Percentiles rank a stretch among this genome's conserved stretches.
These are phyloP conservation scores for Plebejus melissa DNA, from an alignment of 2,888 invertebrate species.

Conservation along the genomic window DNA sequence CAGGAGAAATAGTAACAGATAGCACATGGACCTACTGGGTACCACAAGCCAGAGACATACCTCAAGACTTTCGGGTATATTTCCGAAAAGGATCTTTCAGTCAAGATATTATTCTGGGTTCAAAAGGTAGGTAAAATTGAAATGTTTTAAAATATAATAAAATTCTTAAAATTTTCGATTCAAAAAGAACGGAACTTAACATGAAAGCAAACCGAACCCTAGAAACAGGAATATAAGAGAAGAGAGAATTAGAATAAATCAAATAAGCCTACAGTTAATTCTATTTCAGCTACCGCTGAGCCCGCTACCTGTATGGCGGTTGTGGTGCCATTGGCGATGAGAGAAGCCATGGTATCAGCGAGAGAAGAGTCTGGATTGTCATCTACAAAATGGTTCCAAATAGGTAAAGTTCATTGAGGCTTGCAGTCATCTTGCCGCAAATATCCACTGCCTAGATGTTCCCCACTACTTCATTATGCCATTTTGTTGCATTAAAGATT, in stretches of 20 bases:
- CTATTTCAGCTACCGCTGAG: slow-evolving; percentile 65
- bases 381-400: slow-evolving; percentile 72
- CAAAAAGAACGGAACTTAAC: too few species aligned
- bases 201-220: too few species aligned
- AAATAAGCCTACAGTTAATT: not conserved
- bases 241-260: too few species aligned
- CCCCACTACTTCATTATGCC: too few species aligned
- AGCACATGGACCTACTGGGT: slow-evolving; percentile 89
- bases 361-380: slow-evolving; percentile 78
- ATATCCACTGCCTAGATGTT: too few species aligned
- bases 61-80: slow-evolving; percentile 84
- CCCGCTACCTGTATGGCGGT: slow-evolving; percentile 70
- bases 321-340: slow-evolving; percentile 77
- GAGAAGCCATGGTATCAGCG: slow-evolving; percentile 81
- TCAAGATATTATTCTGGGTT: slow-evolving; percentile 33
- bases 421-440: too few species aligned
- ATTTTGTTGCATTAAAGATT: too few species aligned
- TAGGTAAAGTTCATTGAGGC: slow-evolving; percentile 63
- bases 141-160: too few species aligned
- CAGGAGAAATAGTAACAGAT: slow-evolving; percentile 84
- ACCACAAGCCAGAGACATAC: slow-evolving; percentile 86
- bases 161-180: too few species aligned
- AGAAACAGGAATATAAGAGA: too few species aligned
- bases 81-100: slow-evolving; percentile 73
- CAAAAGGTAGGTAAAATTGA: slow-evolving; percentile 33